phyloP scores from a whole-genome alignment of 1,140 invertebrate species.

The Maconellicoccus hirsutus region DNA sequence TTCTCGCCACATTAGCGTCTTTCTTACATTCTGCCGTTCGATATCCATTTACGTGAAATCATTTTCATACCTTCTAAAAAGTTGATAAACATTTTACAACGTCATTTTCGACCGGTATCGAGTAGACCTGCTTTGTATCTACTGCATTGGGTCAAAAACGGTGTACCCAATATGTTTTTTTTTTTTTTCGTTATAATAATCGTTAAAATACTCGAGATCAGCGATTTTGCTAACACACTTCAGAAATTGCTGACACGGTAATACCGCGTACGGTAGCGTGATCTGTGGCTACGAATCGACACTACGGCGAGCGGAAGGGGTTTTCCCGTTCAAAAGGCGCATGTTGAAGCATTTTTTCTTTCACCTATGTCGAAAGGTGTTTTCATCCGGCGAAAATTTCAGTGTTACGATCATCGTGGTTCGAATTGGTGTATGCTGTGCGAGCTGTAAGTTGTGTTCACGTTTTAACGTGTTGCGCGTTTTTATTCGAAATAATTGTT shows the following conservation, averaged over 20 bases:
- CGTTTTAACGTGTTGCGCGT: conserved; percentile 2
- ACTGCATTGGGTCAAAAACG: background rate
- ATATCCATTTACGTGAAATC: too few relatives aligned
- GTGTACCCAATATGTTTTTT: background rate
- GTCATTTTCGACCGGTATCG: too few relatives aligned
- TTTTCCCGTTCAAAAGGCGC: background rate
- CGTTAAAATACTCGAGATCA: background rate
- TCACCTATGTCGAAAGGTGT: background rate
- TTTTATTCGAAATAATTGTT: background rate
- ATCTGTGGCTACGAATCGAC: background rate
- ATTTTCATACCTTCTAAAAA: too few relatives aligned
- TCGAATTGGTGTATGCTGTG: background rate
- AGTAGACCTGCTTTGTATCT: too few relatives aligned
- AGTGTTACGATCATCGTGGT: background rate
- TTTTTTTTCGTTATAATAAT: background rate
- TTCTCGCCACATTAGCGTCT: too few relatives aligned
- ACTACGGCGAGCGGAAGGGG: background rate
- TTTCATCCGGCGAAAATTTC: background rate
- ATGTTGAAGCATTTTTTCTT: background rate
- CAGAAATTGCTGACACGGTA: background rate
- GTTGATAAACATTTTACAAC: too few relatives aligned
- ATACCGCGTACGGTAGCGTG: background rate
- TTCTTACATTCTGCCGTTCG: too few relatives aligned
- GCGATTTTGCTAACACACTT: background rate
- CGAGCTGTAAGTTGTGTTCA: background rate